Conservation (phyloP, 2,797 vertebrate genomes). For the Etheostoma nigrum region DNA sequence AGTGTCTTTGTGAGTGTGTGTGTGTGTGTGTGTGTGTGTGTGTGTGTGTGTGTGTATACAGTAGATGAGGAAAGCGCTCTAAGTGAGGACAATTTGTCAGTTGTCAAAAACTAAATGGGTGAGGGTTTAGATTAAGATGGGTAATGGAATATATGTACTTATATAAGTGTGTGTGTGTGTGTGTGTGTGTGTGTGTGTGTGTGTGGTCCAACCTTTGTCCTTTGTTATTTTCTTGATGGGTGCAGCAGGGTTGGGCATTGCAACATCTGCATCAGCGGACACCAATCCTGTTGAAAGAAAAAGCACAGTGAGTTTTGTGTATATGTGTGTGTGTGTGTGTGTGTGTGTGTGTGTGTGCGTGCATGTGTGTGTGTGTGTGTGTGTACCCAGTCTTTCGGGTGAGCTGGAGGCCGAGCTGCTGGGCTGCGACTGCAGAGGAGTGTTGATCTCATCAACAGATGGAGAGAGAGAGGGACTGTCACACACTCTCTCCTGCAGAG, state of each 20-base stretch:
- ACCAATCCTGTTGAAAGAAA: constrained; percentile 65
- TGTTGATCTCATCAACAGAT: constrained; percentile 89
- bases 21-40: constrained; percentile 17
- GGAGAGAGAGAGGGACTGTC: constrained; percentile 91
- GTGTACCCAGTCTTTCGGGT: constrained; percentile 88
- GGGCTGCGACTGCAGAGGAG: constrained; percentile 89
- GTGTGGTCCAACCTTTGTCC: constrained; percentile 88
- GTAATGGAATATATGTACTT: constrained; percentile 65
- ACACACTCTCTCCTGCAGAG: constrained; percentile 89
- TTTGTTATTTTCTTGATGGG: constrained; percentile 91
- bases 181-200: constrained; percentile 31
- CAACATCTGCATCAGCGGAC: constrained; percentile 84
- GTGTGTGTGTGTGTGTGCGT: constrained; percentile 23
- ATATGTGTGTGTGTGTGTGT: constrained; percentile 27
- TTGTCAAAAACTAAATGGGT: constrained; percentile 63
- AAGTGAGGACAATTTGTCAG: constrained; percentile 72
- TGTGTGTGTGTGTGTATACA: constrained; percentile 41
- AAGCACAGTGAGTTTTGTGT: constrained; percentile 23
- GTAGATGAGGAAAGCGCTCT: constrained; percentile 56
- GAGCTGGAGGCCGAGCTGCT: constrained; percentile 94
- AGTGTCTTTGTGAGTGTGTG: constrained; percentile 35
- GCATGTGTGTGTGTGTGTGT: constrained; percentile 27
- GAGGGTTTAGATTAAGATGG: constrained; percentile 64
- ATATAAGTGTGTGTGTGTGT: constrained; percentile 22
- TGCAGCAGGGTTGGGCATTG: constrained; percentile 85